Conservation (phyloP, 37 sponge, comb jelly and placozoan species). For the Lycopodina hypogea region DNA sequence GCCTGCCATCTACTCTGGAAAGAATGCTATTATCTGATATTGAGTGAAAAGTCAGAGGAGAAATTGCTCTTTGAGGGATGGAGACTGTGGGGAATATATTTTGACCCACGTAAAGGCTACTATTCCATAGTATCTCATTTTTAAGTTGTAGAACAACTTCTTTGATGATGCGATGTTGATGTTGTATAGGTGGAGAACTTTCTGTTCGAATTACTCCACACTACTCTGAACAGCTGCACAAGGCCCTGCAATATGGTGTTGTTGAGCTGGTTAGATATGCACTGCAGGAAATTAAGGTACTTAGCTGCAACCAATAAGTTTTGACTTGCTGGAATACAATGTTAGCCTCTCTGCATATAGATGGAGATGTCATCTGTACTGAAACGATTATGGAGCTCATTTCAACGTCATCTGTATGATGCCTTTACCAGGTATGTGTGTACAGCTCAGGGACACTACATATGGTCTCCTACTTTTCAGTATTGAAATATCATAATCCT, state of each 20-base stretch:
- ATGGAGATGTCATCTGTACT: not conserved
- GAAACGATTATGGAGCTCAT: conserved; percentile 15
- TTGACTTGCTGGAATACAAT: not conserved
- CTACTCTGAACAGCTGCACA: not conserved
- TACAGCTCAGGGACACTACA: too few species aligned
- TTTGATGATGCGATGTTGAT: not conserved
- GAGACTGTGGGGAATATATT: not conserved
- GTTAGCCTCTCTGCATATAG: not conserved
- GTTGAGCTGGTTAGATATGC: not conserved
- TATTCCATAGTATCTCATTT: not conserved
- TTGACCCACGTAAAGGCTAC: not conserved
- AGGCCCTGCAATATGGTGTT: not conserved
- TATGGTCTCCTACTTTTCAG: too few species aligned
- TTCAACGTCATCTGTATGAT: conserved; percentile 4
- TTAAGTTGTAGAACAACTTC: too few species aligned
- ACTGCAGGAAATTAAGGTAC: not conserved
- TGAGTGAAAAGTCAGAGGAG: not conserved
- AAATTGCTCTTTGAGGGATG: not conserved
- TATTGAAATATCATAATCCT: too few species aligned
- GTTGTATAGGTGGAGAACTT: not conserved
- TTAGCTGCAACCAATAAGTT: not conserved
- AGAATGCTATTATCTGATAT: not conserved
- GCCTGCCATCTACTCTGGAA: not conserved
- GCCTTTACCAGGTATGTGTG: not conserved
- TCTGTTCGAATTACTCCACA: not conserved